A percentile compares a stretch with the other conserved stretches of the same genome.
Conservation (phyloP, 2,888 invertebrate species). For the Hydrotaea diabolus region DNA sequence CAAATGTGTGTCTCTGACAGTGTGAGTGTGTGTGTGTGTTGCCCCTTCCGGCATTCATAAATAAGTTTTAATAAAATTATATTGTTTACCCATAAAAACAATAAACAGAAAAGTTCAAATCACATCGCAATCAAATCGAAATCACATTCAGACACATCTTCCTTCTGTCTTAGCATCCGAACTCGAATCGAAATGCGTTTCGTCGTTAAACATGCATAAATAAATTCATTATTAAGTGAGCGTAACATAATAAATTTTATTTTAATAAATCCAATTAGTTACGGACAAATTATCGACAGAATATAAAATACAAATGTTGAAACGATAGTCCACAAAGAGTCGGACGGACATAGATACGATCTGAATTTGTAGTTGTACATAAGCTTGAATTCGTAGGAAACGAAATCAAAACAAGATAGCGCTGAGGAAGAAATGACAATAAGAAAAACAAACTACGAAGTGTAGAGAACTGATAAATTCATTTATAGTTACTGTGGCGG, state of each 20-base stretch:
- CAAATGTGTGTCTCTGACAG: no score
- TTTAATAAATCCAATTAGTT: slow-evolving; percentile 79
- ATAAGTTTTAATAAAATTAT: slow-evolving; percentile 48
- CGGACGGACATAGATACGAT: no score
- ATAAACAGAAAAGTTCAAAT: neutral
- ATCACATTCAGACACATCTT: slow-evolving; percentile 10
- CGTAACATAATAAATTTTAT: slow-evolving; percentile 77
- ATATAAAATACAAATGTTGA: slow-evolving; percentile 4
- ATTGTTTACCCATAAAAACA: slow-evolving; percentile 26
- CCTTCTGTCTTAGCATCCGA: neutral
- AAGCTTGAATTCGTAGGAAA: neutral
- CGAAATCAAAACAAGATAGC: slow-evolving; percentile 13
- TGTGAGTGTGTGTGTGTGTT: neutral
- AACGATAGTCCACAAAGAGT: no score
- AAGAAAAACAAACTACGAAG: neutral
- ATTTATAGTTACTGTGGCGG: neutral
- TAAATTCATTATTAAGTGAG: slow-evolving; percentile 70
- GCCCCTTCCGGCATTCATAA: slow-evolving; percentile 2
- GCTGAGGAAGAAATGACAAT: slow-evolving; percentile 4
- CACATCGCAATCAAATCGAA: slow-evolving; percentile 13
- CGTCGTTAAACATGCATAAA: slow-evolving; percentile 46
- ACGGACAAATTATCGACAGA: slow-evolving; percentile 75
- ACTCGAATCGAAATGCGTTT: slow-evolving; percentile 12
- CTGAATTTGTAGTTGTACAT: neutral
- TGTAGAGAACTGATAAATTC: no score